These are phyloP conservation scores for Psammodynastes pulverulentus DNA, from an alignment of 2,113 vertebrate species.

Conservation along the genomic window DNA sequence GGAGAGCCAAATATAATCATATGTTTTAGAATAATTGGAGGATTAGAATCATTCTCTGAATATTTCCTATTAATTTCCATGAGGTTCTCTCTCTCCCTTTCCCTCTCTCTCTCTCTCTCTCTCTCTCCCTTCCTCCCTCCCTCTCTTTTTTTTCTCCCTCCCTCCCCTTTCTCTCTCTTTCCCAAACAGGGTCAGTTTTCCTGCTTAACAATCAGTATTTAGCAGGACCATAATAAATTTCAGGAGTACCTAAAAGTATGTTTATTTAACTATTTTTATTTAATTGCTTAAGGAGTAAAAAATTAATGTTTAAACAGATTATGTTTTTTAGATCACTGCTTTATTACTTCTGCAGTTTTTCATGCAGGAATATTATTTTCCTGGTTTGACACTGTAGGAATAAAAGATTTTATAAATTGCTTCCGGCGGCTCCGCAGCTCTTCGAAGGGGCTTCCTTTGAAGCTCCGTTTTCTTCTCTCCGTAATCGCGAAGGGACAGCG, in stretches of 20 bases:
- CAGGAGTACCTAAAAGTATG: not conserved
- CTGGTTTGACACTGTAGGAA: not conserved
- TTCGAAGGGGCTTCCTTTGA: too few relatives aligned
- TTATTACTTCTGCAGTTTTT: not conserved
- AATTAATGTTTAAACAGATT: not conserved
- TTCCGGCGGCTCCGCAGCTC: too few relatives aligned
- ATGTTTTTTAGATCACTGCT: not conserved
- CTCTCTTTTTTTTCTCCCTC: too few relatives aligned
- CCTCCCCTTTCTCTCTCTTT: not conserved
- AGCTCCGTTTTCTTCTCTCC: too few relatives aligned
- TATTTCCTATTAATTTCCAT: constrained; percentile 6
- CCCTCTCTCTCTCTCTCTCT: not conserved
- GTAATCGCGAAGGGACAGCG: too few relatives aligned
- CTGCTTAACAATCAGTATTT: not conserved
- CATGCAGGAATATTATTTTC: not conserved
- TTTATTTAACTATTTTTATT: not conserved
- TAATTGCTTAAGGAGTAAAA: not conserved
- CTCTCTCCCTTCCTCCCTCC: not conserved
- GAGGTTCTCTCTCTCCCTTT: not conserved
- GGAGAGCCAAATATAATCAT: constrained; percentile 30
- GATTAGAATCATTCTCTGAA: constrained; percentile 15
- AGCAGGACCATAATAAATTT: not conserved
- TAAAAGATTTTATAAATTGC: not conserved
- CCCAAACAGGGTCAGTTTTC: not conserved
- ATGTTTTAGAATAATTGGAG: not conserved